Conservation (phyloP, 2,797 vertebrate genomes). For the Hybognathus amarus region DNA sequence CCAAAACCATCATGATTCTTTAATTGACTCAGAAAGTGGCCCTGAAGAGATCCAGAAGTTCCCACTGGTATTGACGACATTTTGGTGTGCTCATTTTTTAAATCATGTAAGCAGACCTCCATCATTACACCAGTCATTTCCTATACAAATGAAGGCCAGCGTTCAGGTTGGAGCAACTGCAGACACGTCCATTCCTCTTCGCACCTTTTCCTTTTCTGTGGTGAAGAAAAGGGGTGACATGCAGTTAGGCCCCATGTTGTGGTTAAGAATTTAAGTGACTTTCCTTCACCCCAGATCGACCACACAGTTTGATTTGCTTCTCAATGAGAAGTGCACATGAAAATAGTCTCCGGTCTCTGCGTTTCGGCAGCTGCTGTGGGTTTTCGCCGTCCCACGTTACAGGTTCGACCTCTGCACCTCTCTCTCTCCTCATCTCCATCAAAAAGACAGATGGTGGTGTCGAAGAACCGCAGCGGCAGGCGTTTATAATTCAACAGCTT, state of each 20-base stretch:
- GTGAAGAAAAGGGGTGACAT: constrained; percentile 22
- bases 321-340: constrained; percentile 51
- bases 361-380: constrained; percentile 38
- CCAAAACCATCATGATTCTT: constrained; percentile 1
- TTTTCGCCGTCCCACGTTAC: constrained; percentile 36
- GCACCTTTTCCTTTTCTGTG: background rate
- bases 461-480: constrained; percentile 54
- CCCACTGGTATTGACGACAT: constrained; percentile 20
- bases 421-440: constrained; percentile 63
- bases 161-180: constrained; percentile 20
- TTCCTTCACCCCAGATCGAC: constrained; percentile 42
- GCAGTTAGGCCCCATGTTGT: constrained; percentile 47
- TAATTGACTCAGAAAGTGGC: constrained; percentile 21
- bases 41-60: constrained; percentile 1
- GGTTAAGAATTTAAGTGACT: constrained; percentile 52
- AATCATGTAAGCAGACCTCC: constrained; percentile 28
- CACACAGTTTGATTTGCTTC: constrained; percentile 54
- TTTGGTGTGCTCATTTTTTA: constrained; percentile 21
- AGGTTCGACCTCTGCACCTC: constrained; percentile 50
- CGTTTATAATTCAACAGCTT: constrained; percentile 66
- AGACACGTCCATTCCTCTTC: background rate
- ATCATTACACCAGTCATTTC: constrained; percentile 52
- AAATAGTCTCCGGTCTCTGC: constrained; percentile 34
- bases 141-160: constrained; percentile 22
- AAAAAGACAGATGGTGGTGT: constrained; percentile 67